phyloP scores from a whole-genome alignment of 2,888 invertebrate genomes.

The Oscheius sp. region DNA sequence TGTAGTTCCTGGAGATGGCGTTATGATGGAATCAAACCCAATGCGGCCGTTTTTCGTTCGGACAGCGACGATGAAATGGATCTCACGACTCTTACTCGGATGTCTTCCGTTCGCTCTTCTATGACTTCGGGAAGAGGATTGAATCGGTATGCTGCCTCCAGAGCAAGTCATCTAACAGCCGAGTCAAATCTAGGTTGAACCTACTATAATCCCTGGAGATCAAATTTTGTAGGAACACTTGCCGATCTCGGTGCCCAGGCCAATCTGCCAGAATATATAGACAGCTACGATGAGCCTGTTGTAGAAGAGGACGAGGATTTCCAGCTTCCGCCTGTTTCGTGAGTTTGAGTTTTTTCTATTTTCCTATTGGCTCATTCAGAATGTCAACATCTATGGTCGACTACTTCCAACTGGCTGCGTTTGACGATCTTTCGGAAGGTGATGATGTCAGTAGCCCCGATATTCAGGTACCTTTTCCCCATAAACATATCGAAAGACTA shows the following conservation, averaged over 20 bases:
- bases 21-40: conserved; percentile 56
- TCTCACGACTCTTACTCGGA: conserved; percentile 57
- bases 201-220: no score
- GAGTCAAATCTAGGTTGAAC: conserved; percentile 28
- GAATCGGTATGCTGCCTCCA: conserved; percentile 61
- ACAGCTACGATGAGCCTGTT: conserved; percentile 36
- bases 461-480: neutral
- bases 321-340: conserved; percentile 57
- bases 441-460: conserved; percentile 35
- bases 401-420: conserved; percentile 67
- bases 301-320: conserved; percentile 60
- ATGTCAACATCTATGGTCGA: conserved; percentile 67
- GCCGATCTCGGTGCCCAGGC: conserved; percentile 13
- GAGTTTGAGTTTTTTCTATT: neutral
- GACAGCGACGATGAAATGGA: conserved; percentile 57
- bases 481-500: neutral
- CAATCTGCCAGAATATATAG: neutral
- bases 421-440: conserved; percentile 62
- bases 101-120: conserved; percentile 68
- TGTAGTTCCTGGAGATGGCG: conserved; percentile 55
- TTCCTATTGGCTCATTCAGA: conserved; percentile 25
- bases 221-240: neutral
- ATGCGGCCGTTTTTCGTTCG: conserved; percentile 44
- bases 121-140: conserved; percentile 56
- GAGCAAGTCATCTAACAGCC: conserved; percentile 44